Conservation (phyloP, 2,113 vertebrate species). For the Stomatorhinus ivindoensis region DNA sequence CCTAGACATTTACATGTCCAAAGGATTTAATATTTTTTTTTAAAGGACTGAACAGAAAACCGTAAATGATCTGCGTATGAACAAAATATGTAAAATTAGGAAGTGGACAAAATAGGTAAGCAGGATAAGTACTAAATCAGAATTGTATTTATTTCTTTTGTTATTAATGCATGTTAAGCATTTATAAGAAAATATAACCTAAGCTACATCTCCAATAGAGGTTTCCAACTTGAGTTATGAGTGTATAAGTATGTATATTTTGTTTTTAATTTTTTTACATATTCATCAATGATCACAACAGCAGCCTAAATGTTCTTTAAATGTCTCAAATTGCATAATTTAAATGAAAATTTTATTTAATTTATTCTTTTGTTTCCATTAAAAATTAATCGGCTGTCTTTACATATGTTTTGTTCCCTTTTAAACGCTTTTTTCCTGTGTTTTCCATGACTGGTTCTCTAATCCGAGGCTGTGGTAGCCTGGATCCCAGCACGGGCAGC, state of each 20-base stretch:
- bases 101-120: not conserved
- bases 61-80: not conserved
- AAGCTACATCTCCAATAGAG: not conserved
- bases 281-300: not conserved
- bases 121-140: not conserved
- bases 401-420: not conserved
- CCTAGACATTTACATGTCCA: not conserved
- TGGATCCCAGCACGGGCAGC: not conserved
- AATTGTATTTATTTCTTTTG: not conserved
- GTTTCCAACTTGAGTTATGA: not conserved
- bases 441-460: not conserved
- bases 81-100: not conserved
- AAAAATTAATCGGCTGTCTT: not conserved
- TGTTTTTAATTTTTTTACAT: not conserved
- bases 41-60: not conserved
- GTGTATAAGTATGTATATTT: not conserved
- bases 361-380: not conserved
- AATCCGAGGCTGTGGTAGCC: not conserved
- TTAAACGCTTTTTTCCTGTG: not conserved
- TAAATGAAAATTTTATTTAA: not conserved
- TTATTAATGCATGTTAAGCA: not conserved
- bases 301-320: not conserved
- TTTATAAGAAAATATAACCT: not conserved
- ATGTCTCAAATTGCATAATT: not conserved
- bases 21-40: not conserved